These are phyloP conservation scores for Listrodromus nycthemerus DNA, from an alignment of 2,888 invertebrate genomes.

Conservation along the genomic window DNA sequence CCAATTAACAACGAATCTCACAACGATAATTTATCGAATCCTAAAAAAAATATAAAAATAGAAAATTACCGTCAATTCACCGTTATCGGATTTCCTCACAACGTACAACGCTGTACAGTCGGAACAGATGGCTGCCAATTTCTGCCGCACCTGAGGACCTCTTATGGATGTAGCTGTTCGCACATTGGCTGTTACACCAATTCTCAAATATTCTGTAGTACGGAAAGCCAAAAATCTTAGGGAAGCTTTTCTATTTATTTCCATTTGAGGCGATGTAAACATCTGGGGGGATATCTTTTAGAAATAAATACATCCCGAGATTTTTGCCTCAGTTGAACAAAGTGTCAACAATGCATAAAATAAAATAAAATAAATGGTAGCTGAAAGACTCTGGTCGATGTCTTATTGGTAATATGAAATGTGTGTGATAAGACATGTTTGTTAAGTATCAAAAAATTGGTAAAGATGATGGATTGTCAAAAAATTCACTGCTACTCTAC, in stretches of 20 bases:
- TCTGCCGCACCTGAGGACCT: constrained; percentile 72
- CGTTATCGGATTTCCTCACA: constrained; percentile 74
- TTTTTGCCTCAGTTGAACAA: too few relatives aligned
- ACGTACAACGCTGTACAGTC: constrained; percentile 74
- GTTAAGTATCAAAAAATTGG: too few relatives aligned
- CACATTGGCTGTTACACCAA: constrained; percentile 79
- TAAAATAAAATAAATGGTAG: too few relatives aligned
- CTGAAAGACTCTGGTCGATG: too few relatives aligned
- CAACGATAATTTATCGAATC: background rate
- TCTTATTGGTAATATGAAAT: too few relatives aligned
- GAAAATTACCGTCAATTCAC: constrained; percentile 72
- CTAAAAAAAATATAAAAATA: background rate
- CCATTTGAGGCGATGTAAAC: too few relatives aligned
- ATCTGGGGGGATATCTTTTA: background rate
- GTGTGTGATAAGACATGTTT: too few relatives aligned
- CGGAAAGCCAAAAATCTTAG: constrained; percentile 1
- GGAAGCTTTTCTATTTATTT: too few relatives aligned
- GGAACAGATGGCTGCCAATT: constrained; percentile 75
- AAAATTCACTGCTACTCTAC: too few relatives aligned
- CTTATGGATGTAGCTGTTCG: constrained; percentile 79
- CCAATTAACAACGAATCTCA: background rate
- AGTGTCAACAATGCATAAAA: too few relatives aligned
- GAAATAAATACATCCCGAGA: too few relatives aligned
- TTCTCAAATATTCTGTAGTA: constrained; percentile 76
- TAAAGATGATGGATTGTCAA: too few relatives aligned